phyloP scores from a whole-genome alignment of 2,113 vertebrate genomes.

The Trichomycterus rosablanca region DNA sequence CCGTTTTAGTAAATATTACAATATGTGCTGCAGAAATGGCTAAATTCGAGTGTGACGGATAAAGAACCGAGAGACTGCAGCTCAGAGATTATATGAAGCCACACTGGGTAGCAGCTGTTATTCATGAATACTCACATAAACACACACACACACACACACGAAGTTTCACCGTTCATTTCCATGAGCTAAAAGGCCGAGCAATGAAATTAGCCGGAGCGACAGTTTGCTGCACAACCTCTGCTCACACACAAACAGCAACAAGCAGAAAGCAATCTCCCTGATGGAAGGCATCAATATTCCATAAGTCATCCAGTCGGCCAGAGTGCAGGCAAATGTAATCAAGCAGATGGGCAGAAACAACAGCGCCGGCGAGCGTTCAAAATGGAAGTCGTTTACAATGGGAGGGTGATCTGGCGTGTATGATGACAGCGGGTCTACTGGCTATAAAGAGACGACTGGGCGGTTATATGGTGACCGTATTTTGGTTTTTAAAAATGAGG shows the following conservation, averaged over 20 bases:
- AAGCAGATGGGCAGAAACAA: constrained; percentile 41
- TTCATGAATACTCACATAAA: constrained; percentile 10
- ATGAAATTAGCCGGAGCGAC: constrained; percentile 53
- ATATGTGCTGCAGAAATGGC: no score
- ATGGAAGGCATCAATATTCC: constrained; percentile 54
- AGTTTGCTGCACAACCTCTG: constrained; percentile 39
- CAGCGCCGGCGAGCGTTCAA: background rate
- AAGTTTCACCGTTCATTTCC: constrained; percentile 13
- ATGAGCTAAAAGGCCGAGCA: constrained; percentile 39
- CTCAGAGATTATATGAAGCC: no score
- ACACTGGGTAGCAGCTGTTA: no score
- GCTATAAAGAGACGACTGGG: no score
- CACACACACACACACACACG: constrained; percentile 17
- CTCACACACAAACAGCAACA: constrained; percentile 32
- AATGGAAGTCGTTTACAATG: background rate
- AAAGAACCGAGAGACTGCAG: no score
- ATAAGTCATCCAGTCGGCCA: constrained; percentile 41
- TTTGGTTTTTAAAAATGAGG: no score
- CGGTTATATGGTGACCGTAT: no score
- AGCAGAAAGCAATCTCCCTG: constrained; percentile 52
- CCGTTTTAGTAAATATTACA: no score
- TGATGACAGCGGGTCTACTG: no score
- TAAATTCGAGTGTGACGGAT: no score
- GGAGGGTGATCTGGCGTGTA: no score
- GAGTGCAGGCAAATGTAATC: constrained; percentile 54